Percentiles rank a stretch among this genome's conserved stretches.
Evolutionary conservation across 35 echinoderm and acorn worm genomes (phyloP).

Genomic region (Patiria miniata): DNA sequence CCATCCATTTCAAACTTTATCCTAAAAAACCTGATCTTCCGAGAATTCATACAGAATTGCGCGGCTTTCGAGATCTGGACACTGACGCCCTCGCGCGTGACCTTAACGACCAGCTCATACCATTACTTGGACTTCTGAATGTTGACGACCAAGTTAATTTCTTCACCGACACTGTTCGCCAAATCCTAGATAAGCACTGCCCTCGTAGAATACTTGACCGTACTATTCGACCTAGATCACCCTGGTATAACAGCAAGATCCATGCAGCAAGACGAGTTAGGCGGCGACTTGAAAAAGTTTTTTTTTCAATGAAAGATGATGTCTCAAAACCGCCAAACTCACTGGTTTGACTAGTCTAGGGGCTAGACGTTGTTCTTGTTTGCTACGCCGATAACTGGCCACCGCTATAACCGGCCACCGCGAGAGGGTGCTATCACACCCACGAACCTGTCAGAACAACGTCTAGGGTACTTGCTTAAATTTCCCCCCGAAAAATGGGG

Average conservation of each 20-base stretch:
- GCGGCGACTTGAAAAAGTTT: too few relatives aligned
- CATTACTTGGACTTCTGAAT: background rate
- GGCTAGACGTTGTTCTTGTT: too few relatives aligned
- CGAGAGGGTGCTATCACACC: too few relatives aligned
- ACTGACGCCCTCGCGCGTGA: background rate
- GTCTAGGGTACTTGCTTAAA: too few relatives aligned
- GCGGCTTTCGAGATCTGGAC: background rate
- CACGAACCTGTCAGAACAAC: too few relatives aligned
- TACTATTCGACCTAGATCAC: background rate
- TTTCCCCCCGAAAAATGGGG: too few relatives aligned
- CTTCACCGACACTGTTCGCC: background rate
- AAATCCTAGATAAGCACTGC: background rate
- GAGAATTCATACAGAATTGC: background rate
- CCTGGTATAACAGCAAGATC: conserved; percentile 19
- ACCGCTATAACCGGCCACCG: too few relatives aligned
- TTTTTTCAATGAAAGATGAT: too few relatives aligned
- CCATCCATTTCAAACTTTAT: background rate
- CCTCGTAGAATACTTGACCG: background rate
- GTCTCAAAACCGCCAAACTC: too few relatives aligned
- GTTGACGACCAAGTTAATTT: background rate
- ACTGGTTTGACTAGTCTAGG: too few relatives aligned
- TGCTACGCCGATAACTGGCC: too few relatives aligned
- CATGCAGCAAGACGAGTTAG: background rate
- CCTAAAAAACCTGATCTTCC: background rate
- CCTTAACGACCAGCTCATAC: background rate